Conservation (phyloP, 2,888 invertebrate species). For the Hirtodrosophila duncani region DNA sequence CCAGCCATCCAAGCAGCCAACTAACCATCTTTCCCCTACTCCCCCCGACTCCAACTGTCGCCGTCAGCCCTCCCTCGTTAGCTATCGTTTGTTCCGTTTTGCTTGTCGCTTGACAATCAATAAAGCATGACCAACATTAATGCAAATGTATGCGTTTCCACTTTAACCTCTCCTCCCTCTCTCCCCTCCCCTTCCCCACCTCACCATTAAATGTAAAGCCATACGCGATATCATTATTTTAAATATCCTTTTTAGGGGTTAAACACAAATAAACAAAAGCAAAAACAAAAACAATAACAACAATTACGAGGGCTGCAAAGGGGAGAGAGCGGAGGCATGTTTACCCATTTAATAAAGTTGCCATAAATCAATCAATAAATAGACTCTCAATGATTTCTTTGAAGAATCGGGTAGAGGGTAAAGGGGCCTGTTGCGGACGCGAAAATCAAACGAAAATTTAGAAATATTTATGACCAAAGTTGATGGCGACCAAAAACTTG, state of each 20-base stretch:
- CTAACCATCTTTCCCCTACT: no score
- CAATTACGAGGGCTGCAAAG: no score
- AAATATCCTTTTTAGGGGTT: slow-evolving; percentile 13
- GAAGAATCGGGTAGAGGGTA: no score
- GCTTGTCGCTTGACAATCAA: slow-evolving; percentile 45
- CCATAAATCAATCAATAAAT: slow-evolving; percentile 62
- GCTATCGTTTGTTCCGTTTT: slow-evolving; percentile 3
- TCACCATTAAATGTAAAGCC: background rate
- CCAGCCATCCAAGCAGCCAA: no score
- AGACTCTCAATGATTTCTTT: slow-evolving; percentile 6
- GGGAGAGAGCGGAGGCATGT: slow-evolving; percentile 36
- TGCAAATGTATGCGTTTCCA: slow-evolving; percentile 41
- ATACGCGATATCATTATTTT: background rate
- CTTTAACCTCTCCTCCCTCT: background rate
- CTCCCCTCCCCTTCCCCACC: background rate
- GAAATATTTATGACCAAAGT: background rate
- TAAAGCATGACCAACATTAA: slow-evolving; percentile 64
- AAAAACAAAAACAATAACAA: background rate
- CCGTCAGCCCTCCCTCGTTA: background rate
- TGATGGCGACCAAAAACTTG: no score
- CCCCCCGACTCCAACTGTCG: background rate
- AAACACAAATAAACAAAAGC: slow-evolving; percentile 7
- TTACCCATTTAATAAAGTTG: slow-evolving; percentile 35
- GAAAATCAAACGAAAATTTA: background rate
- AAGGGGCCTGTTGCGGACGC: no score